These are phyloP conservation scores for Sitta europaea DNA, from an alignment of 2,113 vertebrate genomes.

Conservation along the genomic window DNA sequence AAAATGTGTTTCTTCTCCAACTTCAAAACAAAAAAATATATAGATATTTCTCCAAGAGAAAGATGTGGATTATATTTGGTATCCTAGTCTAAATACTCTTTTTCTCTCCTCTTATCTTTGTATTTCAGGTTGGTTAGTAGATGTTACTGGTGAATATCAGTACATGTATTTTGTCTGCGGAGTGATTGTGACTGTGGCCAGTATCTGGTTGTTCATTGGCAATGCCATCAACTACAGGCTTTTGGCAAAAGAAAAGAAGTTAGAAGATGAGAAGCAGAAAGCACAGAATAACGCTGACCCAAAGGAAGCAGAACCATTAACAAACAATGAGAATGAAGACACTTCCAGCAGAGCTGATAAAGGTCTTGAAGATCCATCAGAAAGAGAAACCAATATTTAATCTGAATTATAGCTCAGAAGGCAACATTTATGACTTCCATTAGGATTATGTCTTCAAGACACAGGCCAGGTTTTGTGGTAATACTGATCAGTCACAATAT, in stretches of 20 bases:
- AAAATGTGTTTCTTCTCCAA: neutral
- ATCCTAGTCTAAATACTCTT: neutral
- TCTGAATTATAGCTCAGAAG: neutral
- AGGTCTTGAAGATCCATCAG: slow-evolving; percentile 67
- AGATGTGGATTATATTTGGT: neutral
- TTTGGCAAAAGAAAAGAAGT: slow-evolving; percentile 83
- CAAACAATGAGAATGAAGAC: slow-evolving; percentile 61
- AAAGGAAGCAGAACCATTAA: slow-evolving; percentile 71
- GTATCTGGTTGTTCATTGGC: slow-evolving; percentile 92
- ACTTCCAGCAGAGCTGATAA: slow-evolving; percentile 44
- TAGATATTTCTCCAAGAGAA: neutral
- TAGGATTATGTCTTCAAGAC: slow-evolving; percentile 44
- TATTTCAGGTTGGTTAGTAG: slow-evolving; percentile 89
- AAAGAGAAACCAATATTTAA: slow-evolving; percentile 94
- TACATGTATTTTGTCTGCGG: slow-evolving; percentile 94
- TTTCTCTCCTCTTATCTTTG: slow-evolving; percentile 30
- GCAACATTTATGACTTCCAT: slow-evolving; percentile 49
- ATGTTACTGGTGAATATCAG: slow-evolving; percentile 88
- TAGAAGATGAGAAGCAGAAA: slow-evolving; percentile 70
- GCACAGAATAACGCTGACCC: slow-evolving; percentile 56
- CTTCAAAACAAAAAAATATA: neutral
- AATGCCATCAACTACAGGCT: slow-evolving; percentile 94
- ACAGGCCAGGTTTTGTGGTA: slow-evolving; percentile 44
- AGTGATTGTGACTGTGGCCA: slow-evolving; percentile 81
- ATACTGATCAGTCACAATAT: slow-evolving; percentile 37